Conservation (phyloP, 2,113 vertebrate genomes). For the Kobus ellipsiprymnus region DNA sequence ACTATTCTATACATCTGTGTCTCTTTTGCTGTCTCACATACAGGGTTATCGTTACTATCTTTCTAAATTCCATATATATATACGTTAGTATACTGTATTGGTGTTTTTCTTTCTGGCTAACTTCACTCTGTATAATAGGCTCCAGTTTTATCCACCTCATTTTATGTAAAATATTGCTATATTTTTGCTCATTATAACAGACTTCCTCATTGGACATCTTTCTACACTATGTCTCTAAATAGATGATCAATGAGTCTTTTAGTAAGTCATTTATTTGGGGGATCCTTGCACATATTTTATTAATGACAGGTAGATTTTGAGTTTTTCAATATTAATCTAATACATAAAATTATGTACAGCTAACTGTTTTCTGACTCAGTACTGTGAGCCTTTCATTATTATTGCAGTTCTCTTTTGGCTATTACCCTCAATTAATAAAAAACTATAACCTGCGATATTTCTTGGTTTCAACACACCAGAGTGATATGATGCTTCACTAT, state of each 20-base stretch:
- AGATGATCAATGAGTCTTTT: not conserved
- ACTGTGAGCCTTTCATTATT: not conserved
- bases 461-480: not conserved
- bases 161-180: not conserved
- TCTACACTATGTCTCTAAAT: not conserved
- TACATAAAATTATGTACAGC: not conserved
- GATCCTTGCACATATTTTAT: not conserved
- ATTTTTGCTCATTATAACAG: not conserved
- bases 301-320: not conserved
- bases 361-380: not conserved
- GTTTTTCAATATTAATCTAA: slow-evolving; percentile 3
- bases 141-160: not conserved
- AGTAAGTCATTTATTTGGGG: not conserved
- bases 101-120: too few species aligned
- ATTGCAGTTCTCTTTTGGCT: not conserved
- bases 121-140: too few species aligned
- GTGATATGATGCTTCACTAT: not conserved
- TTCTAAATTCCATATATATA: too few species aligned
- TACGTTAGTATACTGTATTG: too few species aligned
- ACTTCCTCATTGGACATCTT: not conserved
- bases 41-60: too few species aligned
- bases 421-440: not conserved
- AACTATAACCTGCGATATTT: not conserved
- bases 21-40: too few species aligned
- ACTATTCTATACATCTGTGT: too few species aligned